Evolutionary conservation across 2,113 vertebrate genomes (phyloP).

Genomic region (Aegotheles bennettii): DNA sequence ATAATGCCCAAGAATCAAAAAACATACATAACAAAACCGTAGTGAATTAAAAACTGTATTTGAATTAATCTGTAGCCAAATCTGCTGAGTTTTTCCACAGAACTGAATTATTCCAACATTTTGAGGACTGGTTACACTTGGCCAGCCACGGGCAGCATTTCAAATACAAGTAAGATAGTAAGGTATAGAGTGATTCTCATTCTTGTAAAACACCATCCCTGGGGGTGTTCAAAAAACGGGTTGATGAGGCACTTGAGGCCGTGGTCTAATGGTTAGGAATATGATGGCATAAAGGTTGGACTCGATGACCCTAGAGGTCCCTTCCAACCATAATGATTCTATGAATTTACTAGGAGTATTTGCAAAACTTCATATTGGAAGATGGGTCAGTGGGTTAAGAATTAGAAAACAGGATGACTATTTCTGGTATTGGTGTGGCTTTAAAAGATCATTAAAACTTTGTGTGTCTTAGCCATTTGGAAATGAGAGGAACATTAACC

Average conservation of each 20-base stretch:
- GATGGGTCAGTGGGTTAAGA: background rate
- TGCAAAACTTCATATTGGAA: background rate
- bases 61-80: background rate
- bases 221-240: no score
- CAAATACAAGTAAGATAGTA: background rate
- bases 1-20: background rate
- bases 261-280: no score
- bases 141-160: background rate
- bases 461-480: background rate
- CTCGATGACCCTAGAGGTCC: no score
- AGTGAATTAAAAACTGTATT: background rate
- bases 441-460: background rate
- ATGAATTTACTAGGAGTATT: no score
- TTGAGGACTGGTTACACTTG: background rate
- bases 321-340: no score
- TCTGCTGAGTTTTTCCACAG: background rate
- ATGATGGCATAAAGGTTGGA: no score
- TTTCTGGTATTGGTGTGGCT: background rate
- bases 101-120: background rate
- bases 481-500: background rate
- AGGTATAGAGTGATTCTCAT: background rate
- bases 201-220: no score
- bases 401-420: background rate
- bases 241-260: no score
- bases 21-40: background rate